These are phyloP conservation scores for Ardeotis arabs DNA, from an alignment of 2,113 vertebrate genomes.

Conservation along the genomic window DNA sequence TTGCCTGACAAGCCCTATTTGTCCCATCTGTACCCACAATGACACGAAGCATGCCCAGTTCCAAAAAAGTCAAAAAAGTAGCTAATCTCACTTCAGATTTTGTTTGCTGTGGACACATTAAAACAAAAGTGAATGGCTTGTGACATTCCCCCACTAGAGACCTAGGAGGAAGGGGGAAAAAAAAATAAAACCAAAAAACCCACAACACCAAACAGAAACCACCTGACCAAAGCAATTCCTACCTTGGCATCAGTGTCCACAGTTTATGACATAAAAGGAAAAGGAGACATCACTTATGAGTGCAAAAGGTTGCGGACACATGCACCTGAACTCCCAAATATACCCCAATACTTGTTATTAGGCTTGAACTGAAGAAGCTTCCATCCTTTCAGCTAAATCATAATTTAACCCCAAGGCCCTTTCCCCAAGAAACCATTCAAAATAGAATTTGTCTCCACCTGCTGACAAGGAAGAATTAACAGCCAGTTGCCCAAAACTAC, in stretches of 20 bases:
- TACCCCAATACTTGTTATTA: not conserved
- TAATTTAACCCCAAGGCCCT: not conserved
- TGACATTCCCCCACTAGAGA: not conserved
- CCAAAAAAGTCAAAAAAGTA: not conserved
- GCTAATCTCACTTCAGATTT: not conserved
- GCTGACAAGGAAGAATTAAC: not conserved
- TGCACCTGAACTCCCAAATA: not conserved
- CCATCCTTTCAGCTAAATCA: not conserved
- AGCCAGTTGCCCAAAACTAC: not conserved
- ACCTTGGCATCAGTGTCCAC: not conserved
- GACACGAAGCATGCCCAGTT: not conserved
- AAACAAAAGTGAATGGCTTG: not conserved
- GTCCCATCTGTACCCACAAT: not conserved
- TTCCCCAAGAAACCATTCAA: not conserved
- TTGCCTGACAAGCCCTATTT: not conserved
- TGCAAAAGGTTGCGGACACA: not conserved
- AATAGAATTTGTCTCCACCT: slow-evolving; percentile 51
- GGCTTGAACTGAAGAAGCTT: not conserved
- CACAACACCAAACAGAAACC: not conserved
- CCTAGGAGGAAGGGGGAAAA: not conserved
- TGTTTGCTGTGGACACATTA: not conserved
- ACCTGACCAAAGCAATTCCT: not conserved
- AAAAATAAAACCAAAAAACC: not conserved
- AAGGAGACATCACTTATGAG: not conserved
- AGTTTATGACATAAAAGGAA: not conserved